Conservation (phyloP, 2,113 vertebrate genomes). For the Gambusia holbrooki region DNA sequence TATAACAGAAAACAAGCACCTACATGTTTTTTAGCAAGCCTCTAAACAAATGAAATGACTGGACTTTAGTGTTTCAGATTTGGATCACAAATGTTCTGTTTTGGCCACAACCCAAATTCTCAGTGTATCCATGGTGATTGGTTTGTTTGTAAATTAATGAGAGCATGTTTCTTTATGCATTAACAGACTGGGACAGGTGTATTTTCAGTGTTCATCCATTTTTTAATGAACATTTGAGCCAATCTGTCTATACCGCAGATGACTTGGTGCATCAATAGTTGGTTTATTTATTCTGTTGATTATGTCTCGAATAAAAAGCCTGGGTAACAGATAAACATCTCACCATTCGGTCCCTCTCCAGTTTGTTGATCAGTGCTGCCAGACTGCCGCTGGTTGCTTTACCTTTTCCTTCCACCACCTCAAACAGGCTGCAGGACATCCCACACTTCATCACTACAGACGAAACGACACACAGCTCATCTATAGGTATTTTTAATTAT, state of each 20-base stretch:
- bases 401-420: slow-evolving; percentile 88
- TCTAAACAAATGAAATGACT: background rate
- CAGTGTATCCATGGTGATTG: too few relatives aligned
- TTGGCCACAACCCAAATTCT: too few relatives aligned
- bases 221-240: too few relatives aligned
- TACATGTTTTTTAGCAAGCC: background rate
- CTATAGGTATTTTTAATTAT: background rate
- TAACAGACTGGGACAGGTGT: too few relatives aligned
- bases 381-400: slow-evolving; percentile 88
- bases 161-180: too few relatives aligned
- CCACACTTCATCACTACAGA: slow-evolving; percentile 86
- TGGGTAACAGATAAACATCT: slow-evolving; percentile 52
- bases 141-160: too few relatives aligned
- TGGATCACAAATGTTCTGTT: too few relatives aligned
- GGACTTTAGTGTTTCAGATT: background rate
- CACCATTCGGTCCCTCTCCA: slow-evolving; percentile 93
- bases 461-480: slow-evolving; percentile 15
- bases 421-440: slow-evolving; percentile 92
- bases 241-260: too few relatives aligned
- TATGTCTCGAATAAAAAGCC: background rate
- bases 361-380: slow-evolving; percentile 87
- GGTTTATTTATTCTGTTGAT: background rate
- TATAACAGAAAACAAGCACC: background rate
- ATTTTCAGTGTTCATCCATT: too few relatives aligned
- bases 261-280: background rate